These are phyloP conservation scores for Natator depressus DNA, from an alignment of 2,113 vertebrate genomes.

Conservation along the genomic window DNA sequence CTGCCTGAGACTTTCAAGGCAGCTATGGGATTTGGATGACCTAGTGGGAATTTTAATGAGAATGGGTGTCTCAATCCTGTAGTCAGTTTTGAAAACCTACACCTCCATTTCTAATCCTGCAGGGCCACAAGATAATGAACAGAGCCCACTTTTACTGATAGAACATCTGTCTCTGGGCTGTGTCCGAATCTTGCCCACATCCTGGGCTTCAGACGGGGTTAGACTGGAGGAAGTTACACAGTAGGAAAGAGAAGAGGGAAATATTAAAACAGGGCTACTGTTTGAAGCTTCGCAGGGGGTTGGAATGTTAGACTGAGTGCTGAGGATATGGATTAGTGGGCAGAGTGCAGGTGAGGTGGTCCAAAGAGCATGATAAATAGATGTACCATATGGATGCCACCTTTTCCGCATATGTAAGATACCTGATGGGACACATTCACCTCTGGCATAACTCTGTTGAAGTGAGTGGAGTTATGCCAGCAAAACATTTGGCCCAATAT, in stretches of 20 bases:
- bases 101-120: neutral
- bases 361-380: neutral
- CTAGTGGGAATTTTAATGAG: neutral
- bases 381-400: neutral
- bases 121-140: neutral
- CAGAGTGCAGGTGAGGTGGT: neutral
- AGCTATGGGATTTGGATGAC: neutral
- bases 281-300: neutral
- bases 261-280: no score
- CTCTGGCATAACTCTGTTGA: neutral
- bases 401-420: neutral
- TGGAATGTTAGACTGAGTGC: neutral
- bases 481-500: neutral
- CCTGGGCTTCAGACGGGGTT: neutral
- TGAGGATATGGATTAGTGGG: neutral
- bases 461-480: neutral
- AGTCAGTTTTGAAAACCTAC: neutral
- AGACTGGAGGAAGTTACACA: neutral
- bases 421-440: neutral
- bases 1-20: neutral
- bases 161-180: neutral
- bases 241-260: neutral
- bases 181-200: neutral
- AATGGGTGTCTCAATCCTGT: neutral
- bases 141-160: neutral